Evolutionary conservation across 2,888 invertebrate species (phyloP), one percentile per base, ranked within the genome.

Genomic region (Nudaria mundana): DNA sequence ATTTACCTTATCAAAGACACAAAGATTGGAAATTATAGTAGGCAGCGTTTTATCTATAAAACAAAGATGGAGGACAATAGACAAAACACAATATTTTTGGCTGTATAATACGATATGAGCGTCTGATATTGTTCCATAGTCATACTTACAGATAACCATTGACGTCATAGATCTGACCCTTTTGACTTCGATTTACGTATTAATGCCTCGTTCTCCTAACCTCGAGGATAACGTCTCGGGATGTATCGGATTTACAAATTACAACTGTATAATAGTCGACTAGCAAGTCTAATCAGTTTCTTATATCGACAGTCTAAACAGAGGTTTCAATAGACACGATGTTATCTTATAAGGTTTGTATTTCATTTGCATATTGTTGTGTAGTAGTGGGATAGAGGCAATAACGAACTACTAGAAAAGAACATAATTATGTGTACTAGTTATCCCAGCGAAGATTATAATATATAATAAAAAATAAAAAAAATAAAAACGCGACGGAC

Each of bases 141-240:
- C 22, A 14, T 38, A n/a, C 11, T 22, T 14, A 2, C 3, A 30
- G 30, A 30, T 30, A 30, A 30, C 6, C 31, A 41, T 55, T 60
- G 61, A 61, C 66, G 66, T 64, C 63, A 64, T 31, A 37, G 43
- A 50, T 37, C 43, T 61, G 56, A 67, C 56, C 54, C 37, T 40
- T 26, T 44, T 61, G 58, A 57, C 58, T 51, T 49, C 46, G 52
- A 51, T 43, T 41, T 55, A 50, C n/a, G 13, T 8, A 13, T 34
- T 25, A 18, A 26, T 30, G 22, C 8, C 5, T 23, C 8, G 32
- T 34, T 37, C 37, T 33, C 33, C 10, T 16, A 32, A 15, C 4
- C 11, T 23, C 32, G 28, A 13, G 38, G 32, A 25, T 18, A 38
- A 39, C 28, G 40, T 31, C 37, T 30, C 28, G 35, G 43, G 22